Conservation (phyloP, 2,113 vertebrate genomes). For the Phoxinus phoxinus region DNA sequence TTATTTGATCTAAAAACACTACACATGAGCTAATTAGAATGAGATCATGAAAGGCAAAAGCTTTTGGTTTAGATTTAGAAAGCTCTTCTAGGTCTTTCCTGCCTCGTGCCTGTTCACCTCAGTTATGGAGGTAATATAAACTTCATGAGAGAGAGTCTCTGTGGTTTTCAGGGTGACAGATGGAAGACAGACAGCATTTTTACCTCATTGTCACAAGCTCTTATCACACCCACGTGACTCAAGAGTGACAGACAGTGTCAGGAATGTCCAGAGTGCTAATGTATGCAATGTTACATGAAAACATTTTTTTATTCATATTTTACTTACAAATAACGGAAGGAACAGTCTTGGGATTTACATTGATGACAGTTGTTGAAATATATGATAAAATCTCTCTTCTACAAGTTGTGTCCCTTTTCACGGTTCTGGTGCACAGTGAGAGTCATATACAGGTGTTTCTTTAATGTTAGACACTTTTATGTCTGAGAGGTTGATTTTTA, state of each 20-base stretch:
- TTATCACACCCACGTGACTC: slow-evolving; percentile 7
- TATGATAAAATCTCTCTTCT: not conserved
- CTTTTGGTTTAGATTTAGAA: too few species aligned
- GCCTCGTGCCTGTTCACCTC: slow-evolving; percentile 4
- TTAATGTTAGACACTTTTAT: not conserved
- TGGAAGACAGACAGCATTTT: not conserved
- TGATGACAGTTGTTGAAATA: not conserved
- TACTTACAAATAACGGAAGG: not conserved
- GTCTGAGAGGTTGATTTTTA: too few species aligned
- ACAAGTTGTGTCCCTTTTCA: not conserved
- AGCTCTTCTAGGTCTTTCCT: not conserved
- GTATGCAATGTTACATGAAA: not conserved
- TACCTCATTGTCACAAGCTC: not conserved
- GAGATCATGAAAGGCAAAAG: too few species aligned
- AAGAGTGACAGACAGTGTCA: slow-evolving; percentile 13
- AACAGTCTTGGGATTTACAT: not conserved
- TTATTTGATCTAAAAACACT: not conserved
- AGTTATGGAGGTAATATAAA: not conserved
- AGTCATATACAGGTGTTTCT: not conserved
- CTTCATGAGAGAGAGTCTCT: not conserved
- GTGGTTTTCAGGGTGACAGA: not conserved
- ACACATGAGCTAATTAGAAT: not conserved
- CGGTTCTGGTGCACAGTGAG: not conserved
- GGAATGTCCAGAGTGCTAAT: not conserved
- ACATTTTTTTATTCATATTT: not conserved